Conservation (phyloP, 2,113 vertebrate species). For the Rhinoderma darwinii region DNA sequence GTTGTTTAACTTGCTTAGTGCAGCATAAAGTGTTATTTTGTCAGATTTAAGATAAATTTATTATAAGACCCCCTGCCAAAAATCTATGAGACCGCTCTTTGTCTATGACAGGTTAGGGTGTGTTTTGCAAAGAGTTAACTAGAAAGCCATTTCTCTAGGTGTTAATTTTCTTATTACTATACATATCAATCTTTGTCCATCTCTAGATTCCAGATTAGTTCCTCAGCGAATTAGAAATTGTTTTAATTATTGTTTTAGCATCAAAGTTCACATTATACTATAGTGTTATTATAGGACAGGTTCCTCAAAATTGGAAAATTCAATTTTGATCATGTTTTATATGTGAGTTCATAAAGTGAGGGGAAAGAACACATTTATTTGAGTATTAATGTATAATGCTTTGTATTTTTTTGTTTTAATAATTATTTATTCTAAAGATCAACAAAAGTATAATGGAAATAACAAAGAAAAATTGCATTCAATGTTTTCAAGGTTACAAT, state of each 20-base stretch:
- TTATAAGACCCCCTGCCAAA: conserved; percentile 38
- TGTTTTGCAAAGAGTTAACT: conserved; percentile 33
- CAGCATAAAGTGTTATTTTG: conserved; percentile 62
- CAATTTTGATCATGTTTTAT: too few relatives aligned
- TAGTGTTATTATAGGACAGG: too few relatives aligned
- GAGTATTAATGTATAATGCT: too few relatives aligned
- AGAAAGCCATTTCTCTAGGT: not conserved
- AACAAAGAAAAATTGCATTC: too few relatives aligned
- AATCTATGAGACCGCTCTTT: conserved; percentile 26
- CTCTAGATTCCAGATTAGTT: not conserved
- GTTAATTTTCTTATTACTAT: not conserved
- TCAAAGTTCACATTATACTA: not conserved
- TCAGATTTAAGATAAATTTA: conserved; percentile 37
- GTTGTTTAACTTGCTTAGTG: conserved; percentile 59
- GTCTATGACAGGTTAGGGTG: not conserved
- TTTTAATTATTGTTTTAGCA: not conserved
- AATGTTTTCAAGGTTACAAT: too few relatives aligned
- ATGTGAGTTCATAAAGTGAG: too few relatives aligned
- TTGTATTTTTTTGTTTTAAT: too few relatives aligned
- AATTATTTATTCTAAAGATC: too few relatives aligned
- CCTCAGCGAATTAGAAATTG: not conserved
- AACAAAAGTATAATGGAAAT: too few relatives aligned
- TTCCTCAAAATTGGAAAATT: too few relatives aligned
- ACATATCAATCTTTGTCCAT: not conserved
- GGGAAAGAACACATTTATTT: too few relatives aligned